Evolutionary conservation across 1,140 invertebrate species (phyloP).

Genomic region (Bradynema listronoti): DNA sequence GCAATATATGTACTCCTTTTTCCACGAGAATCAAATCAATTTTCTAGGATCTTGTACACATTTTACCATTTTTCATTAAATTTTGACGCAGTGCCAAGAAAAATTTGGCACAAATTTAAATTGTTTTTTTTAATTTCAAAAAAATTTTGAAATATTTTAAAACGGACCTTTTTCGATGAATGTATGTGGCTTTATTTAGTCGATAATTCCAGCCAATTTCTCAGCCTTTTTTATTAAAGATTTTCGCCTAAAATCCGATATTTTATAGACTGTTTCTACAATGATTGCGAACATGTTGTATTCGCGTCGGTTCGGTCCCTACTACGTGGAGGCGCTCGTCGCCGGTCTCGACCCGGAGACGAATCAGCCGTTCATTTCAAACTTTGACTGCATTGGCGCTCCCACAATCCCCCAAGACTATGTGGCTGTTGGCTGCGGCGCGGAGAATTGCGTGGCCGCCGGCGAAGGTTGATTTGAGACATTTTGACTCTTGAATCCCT

Average conservation of each 20-base stretch:
- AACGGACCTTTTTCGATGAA: no score
- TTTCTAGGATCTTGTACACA: no score
- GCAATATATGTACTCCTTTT: no score
- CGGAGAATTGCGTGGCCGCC: slow-evolving; percentile 90
- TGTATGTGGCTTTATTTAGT: no score
- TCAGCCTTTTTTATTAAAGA: no score
- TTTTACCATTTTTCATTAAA: no score
- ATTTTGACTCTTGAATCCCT: background rate
- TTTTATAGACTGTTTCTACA: slow-evolving; percentile 64
- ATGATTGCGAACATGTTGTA: slow-evolving; percentile 92
- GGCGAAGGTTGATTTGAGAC: slow-evolving; percentile 78
- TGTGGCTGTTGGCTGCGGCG: slow-evolving; percentile 85
- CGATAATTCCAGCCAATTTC: no score
- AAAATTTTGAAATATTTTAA: no score
- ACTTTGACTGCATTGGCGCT: slow-evolving; percentile 82
- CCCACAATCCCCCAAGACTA: slow-evolving; percentile 72
- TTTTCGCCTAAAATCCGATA: slow-evolving; percentile 1
- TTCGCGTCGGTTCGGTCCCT: slow-evolving; percentile 91
- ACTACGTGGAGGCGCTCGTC: slow-evolving; percentile 91
- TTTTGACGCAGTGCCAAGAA: no score
- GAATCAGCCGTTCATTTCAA: slow-evolving; percentile 79
- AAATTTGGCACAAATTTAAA: no score
- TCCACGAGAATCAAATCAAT: no score
- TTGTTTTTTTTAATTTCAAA: no score
- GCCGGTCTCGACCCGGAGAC: slow-evolving; percentile 83